phyloP scores from a whole-genome alignment of 2,797 vertebrate genomes.

The Ficedula albicollis region DNA sequence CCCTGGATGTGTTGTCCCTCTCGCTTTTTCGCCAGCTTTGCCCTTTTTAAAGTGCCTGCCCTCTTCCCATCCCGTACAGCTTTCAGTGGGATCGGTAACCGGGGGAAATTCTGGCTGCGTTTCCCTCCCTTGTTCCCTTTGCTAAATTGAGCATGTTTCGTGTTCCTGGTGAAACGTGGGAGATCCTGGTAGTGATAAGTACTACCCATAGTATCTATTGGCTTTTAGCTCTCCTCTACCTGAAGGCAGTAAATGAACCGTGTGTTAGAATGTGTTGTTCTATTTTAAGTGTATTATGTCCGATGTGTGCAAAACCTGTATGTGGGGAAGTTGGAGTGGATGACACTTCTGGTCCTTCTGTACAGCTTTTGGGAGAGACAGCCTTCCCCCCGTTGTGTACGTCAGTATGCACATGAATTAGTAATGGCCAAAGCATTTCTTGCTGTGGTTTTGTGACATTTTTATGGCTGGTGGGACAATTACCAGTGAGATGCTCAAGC shows the following conservation, averaged over 20 bases:
- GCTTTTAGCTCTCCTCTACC: background rate
- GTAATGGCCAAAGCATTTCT: background rate
- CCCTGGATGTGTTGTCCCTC: no score
- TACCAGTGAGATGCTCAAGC: background rate
- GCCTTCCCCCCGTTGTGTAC: fast-evolving
- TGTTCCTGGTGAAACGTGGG: background rate
- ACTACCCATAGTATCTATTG: fast-evolving
- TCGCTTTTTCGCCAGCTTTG: background rate
- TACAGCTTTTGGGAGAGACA: background rate
- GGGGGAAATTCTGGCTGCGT: background rate
- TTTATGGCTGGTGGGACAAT: background rate
- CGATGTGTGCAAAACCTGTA: background rate
- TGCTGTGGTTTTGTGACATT: background rate
- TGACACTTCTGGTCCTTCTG: background rate
- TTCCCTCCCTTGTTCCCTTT: background rate
- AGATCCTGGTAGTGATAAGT: background rate
- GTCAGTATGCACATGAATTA: fast-evolving
- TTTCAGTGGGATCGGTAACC: fast-evolving
- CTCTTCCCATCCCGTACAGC: background rate
- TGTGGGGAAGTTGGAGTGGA: background rate
- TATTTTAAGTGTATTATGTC: fast-evolving
- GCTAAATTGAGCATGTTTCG: background rate
- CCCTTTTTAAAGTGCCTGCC: background rate
- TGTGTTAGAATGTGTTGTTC: background rate
- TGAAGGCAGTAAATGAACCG: background rate